These are phyloP conservation scores for Dufourea novaeangliae DNA, from an alignment of 1,140 invertebrate species.

Conservation along the genomic window DNA sequence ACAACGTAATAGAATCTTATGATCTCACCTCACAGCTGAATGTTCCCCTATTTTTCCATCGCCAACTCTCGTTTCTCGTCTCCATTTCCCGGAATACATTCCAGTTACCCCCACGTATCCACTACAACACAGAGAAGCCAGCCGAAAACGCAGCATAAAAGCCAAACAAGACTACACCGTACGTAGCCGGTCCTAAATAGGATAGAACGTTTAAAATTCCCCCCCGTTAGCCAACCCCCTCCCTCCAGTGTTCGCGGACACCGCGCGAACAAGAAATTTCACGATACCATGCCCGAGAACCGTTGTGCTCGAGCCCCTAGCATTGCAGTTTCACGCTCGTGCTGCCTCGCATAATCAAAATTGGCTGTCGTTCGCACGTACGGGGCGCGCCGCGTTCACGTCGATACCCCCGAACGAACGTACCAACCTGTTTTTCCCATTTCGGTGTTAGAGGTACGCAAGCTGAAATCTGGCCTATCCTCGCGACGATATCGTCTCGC, in stretches of 20 bases:
- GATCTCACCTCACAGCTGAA: too few relatives aligned
- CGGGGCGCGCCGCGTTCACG: not conserved
- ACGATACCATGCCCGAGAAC: not conserved
- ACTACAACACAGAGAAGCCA: not conserved
- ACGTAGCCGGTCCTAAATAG: not conserved
- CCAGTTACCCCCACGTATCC: too few relatives aligned
- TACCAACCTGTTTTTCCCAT: too few relatives aligned
- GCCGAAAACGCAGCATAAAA: not conserved
- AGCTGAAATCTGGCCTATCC: constrained; percentile 6
- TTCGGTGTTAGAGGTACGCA: too few relatives aligned
- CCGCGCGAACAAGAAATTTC: constrained; percentile 6
- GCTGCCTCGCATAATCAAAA: not conserved
- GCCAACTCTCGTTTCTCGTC: too few relatives aligned
- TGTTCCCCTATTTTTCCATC: too few relatives aligned
- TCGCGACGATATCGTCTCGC: not conserved
- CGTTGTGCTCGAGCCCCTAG: too few relatives aligned
- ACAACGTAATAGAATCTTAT: too few relatives aligned
- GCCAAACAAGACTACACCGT: not conserved
- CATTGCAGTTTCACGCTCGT: too few relatives aligned
- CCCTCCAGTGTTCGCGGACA: not conserved
- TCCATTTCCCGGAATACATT: too few relatives aligned
- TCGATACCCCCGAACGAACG: too few relatives aligned
- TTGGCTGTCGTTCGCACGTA: not conserved
- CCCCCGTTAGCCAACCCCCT: not conserved
- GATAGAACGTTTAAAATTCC: not conserved